Base-by-base conservation (phyloP, 2,888 invertebrate genomes). In the Leucophora obtusa region DNA sequence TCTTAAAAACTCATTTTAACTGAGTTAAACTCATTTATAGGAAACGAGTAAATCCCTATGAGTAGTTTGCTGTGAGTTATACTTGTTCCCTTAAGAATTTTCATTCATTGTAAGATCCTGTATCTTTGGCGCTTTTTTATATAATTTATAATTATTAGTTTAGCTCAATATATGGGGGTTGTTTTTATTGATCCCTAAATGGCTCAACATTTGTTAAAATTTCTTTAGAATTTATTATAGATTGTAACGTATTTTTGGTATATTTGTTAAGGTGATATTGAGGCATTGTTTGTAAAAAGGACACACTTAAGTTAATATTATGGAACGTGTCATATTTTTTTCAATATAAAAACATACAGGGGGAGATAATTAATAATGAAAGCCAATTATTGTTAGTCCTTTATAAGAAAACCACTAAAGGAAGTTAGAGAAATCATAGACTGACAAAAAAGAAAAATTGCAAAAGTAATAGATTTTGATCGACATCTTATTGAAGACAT, bases 321-420 rank as follows among this genome's bases (percentile, higher is more conserved):
- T 71, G 82, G 82, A 82, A 80, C 75, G 80, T 82, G 82, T 73
- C 78, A 70, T 50, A 65, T 28, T 72, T 54, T 33, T 63, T 38
- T 56, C 33, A 43, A 21, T 73, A 24, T 17, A 47, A 53, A 35
- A 17, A 33, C 10, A 5, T 59, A 38, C 43, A 50, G 38, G 68
- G 76, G 76, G 59, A 70, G 17, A 58, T 60, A 73, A 59, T 62
- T 54, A 50, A 0, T 28, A 51, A 9, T n/a, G 17, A 72, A 68
- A 58, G 68, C 63, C 69, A 51, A 54, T 51, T 63, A 17, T 66
- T 24, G 5, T 53, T 47, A n/a, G 43, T n/a, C 10, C 11, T 47
- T 6, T 47, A n/a, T 14, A 47, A 47, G 43, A 6, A 35, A 38
- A 11, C 38, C 28, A 3, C 7, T 38, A 38, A 38, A 38, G 38